A percentile compares a stretch with the other conserved stretches of the same genome.
Conservation (phyloP, 2,113 vertebrate species). For the Fulmarus glacialis region DNA sequence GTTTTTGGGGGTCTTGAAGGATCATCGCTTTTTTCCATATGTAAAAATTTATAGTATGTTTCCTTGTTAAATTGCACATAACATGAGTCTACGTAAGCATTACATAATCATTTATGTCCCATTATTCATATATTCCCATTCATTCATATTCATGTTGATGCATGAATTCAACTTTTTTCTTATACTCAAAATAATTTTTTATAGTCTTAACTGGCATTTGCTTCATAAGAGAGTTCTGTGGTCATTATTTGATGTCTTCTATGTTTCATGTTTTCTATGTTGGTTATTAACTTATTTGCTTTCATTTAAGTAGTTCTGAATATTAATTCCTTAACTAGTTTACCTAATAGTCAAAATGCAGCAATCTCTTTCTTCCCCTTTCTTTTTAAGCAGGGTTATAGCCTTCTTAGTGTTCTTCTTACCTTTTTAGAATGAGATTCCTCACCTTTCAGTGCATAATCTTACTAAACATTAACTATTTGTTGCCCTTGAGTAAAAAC, state of each 20-base stretch:
- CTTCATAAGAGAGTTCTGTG: background rate
- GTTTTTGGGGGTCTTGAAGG: background rate
- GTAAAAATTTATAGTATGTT: background rate
- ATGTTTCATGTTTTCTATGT: background rate
- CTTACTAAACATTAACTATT: background rate
- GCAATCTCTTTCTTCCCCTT: background rate
- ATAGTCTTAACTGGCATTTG: background rate
- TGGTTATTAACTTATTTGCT: background rate
- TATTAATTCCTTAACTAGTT: background rate
- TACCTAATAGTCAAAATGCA: background rate
- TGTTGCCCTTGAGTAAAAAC: background rate
- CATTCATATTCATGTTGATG: background rate
- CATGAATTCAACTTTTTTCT: background rate
- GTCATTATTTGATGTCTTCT: background rate
- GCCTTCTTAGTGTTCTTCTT: background rate
- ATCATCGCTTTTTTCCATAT: background rate
- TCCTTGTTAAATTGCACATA: slow-evolving; percentile 61
- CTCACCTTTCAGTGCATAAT: background rate
- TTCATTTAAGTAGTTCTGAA: background rate
- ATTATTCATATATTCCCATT: background rate
- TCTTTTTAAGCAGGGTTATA: background rate
- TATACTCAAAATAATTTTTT: background rate
- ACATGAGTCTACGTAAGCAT: background rate
- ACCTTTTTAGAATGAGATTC: background rate
- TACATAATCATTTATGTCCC: background rate